Conservation (phyloP, 2,888 invertebrate genomes). For the Griposia aprilina region DNA sequence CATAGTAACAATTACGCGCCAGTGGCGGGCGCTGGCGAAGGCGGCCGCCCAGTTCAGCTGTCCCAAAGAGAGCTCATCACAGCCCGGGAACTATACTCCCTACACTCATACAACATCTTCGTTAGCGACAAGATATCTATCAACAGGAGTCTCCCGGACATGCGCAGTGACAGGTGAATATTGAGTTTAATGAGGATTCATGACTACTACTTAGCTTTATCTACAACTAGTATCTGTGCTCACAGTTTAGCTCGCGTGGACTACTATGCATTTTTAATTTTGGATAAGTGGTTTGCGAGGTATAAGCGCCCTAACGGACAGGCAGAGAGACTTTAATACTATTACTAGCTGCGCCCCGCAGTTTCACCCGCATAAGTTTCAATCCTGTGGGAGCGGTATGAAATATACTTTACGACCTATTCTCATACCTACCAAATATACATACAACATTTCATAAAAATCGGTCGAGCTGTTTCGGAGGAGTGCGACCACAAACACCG, state of each 20-base stretch:
- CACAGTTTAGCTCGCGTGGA: not conserved
- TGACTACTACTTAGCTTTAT: not conserved
- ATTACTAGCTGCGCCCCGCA: no score
- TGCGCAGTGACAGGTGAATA: slow-evolving; percentile 93
- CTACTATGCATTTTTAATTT: not conserved
- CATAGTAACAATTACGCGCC: slow-evolving; percentile 95
- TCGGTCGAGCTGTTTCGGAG: no score
- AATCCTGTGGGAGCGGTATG: no score
- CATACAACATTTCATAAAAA: no score
- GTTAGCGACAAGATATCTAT: slow-evolving; percentile 97
- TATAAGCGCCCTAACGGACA: not conserved
- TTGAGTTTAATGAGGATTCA: not conserved
- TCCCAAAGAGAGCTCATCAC: slow-evolving; percentile 93
- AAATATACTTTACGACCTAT: no score
- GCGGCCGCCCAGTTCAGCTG: slow-evolving; percentile 95
- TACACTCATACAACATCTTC: slow-evolving; percentile 96
- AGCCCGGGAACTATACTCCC: slow-evolving; percentile 94
- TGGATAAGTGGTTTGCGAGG: not conserved
- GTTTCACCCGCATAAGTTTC: no score
- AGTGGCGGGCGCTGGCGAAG: slow-evolving; percentile 93
- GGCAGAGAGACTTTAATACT: not conserved
- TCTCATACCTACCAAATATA: no score
- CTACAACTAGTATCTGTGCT: not conserved
- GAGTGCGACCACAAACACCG: no score
- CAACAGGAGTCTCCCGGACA: slow-evolving; percentile 96